These are phyloP conservation scores for Xestia rhomboidea DNA, from an alignment of 2,888 invertebrate genomes.

Conservation along the genomic window DNA sequence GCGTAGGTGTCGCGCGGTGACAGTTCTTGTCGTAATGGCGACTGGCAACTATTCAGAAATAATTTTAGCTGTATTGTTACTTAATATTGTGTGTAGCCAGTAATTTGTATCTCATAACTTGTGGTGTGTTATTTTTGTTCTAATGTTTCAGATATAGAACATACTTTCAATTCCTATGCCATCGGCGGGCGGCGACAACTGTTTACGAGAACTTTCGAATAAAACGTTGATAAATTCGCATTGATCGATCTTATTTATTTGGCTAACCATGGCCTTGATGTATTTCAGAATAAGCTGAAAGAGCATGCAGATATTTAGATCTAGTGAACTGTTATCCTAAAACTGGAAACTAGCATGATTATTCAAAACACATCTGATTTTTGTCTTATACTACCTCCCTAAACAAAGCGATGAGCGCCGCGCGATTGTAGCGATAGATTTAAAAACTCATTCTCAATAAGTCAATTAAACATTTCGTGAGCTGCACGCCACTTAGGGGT, in stretches of 20 bases:
- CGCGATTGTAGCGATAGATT: slow-evolving; percentile 85
- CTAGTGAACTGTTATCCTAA: background rate
- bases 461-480: slow-evolving; percentile 89
- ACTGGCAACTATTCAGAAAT: slow-evolving; percentile 59
- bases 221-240: background rate
- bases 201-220: background rate
- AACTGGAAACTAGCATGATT: background rate
- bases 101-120: slow-evolving; percentile 23
- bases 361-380: slow-evolving; percentile 41
- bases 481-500: slow-evolving; percentile 87
- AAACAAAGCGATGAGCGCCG: slow-evolving; percentile 77
- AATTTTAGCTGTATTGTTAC: slow-evolving; percentile 53
- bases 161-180: background rate
- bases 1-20: slow-evolving; percentile 53
- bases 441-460: slow-evolving; percentile 89
- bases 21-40: slow-evolving; percentile 42
- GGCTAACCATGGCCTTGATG: background rate
- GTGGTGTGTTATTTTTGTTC: background rate
- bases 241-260: background rate
- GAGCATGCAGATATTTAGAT: background rate
- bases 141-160: background rate
- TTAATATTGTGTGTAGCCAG: slow-evolving; percentile 37
- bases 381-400: slow-evolving; percentile 70
- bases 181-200: fast-evolving
- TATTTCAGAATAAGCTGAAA: background rate